Percentiles rank a stretch among this genome's conserved stretches.
These are phyloP conservation scores for Alligator sinensis DNA, from an alignment of 2,113 vertebrate genomes.

Conservation along the genomic window DNA sequence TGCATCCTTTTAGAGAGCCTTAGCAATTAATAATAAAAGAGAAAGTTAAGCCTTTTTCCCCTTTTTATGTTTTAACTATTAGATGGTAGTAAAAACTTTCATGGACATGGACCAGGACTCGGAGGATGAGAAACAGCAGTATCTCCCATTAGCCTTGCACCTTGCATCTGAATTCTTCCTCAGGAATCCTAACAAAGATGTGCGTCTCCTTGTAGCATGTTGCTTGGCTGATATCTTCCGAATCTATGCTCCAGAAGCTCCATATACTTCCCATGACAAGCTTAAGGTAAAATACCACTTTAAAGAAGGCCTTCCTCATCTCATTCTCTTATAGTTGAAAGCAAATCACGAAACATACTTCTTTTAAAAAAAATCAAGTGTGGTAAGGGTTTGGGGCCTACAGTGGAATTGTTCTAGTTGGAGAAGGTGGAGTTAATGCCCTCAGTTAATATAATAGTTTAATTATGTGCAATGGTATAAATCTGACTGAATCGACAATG, in stretches of 20 bases:
- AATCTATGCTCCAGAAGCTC: slow-evolving; percentile 98
- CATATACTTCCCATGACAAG: slow-evolving; percentile 99
- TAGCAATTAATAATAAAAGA: slow-evolving; percentile 21
- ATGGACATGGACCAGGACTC: slow-evolving; percentile 99
- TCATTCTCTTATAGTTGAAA: not conserved
- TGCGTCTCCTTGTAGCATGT: slow-evolving; percentile 97
- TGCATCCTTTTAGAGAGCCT: not conserved
- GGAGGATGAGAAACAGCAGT: slow-evolving; percentile 99
- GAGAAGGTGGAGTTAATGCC: no score
- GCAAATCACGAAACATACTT: not conserved
- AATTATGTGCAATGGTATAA: not conserved
- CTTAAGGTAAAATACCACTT: slow-evolving; percentile 88
- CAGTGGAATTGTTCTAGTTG: no score
- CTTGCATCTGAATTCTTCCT: slow-evolving; percentile 99
- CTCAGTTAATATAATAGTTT: not conserved
- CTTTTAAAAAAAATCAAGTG: not conserved
- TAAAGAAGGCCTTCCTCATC: not conserved
- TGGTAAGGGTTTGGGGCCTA: no score
- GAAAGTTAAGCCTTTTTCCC: not conserved
- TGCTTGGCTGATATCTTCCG: slow-evolving; percentile 99
- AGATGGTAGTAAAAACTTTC: slow-evolving; percentile 99
- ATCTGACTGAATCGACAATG: not conserved
- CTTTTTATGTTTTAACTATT: slow-evolving; percentile 26
- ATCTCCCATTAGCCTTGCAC: slow-evolving; percentile 96
- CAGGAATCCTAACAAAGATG: slow-evolving; percentile 99